Base-by-base conservation (phyloP, 2,113 vertebrate genomes). In the Xiphorhynchus elegans region DNA sequence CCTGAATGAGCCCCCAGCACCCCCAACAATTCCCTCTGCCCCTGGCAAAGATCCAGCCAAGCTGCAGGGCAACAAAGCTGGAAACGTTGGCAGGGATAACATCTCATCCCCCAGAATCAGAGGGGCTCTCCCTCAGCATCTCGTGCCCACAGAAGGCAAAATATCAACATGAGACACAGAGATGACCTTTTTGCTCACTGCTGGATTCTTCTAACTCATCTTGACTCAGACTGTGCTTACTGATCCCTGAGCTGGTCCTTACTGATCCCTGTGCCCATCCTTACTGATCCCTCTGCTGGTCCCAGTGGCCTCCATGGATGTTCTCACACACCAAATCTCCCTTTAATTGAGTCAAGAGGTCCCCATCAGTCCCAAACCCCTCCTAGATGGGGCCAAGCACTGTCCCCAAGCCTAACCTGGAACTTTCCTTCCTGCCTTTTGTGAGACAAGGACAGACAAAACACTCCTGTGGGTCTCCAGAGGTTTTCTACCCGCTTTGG, bases 31-130 rank as follows among this genome's bases (percentile, higher is more conserved):
- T 5, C 18, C 47, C 9, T 66, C 84, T 42, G 39, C 29, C 79
- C 25, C 1, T 2, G 6, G 15, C 23, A 35, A 26, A 19, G 17
- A 33, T 18, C 6, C 31, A 49, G 31, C 16, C 33, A 1, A 24
- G 0, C 0, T 10, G 13, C 8, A 21, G 2, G 12, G 69, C 50
- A 28, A 29, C 15, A 68, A 19, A 60, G n/a, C 16, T 35, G n/a
- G 13, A 46, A 33, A 63, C 13, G 14, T 7, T 15, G 40, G 40
- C 40, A 42, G 40, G 40, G 40, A 42, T 42, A 15, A 42, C 14
- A 6, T 13, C 40, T 15, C 40, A 15, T 42, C 35, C 26, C 40
- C 56, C n/a, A 9, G 40, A 62, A 35, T 13, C 52, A 52, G 56
- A 11, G 7, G 52, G n/a, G 42, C 4, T 1, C 40, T 0, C 21